phyloP scores from a whole-genome alignment of 2,888 invertebrate species.

The Lymantria dispar region DNA sequence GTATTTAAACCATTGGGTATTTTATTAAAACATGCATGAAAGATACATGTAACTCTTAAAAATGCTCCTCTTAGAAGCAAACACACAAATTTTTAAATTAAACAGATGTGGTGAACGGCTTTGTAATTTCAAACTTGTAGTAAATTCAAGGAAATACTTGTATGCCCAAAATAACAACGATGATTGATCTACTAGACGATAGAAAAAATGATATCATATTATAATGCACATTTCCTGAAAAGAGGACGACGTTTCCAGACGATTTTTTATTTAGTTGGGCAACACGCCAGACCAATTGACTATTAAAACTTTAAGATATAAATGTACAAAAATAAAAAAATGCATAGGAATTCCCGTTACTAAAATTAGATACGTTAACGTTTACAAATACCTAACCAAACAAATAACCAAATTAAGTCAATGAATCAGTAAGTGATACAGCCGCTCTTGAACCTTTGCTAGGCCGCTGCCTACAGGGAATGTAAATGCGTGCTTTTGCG shows the following conservation, averaged over 20 bases:
- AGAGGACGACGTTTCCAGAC: conserved; percentile 19
- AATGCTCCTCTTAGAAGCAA: background rate
- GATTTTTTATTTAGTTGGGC: conserved; percentile 26
- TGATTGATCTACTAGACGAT: conserved; percentile 1
- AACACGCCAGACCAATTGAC: conserved; percentile 18
- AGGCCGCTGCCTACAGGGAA: too few relatives aligned
- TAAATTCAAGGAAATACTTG: background rate
- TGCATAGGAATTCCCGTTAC: conserved; percentile 10
- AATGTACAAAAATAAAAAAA: conserved; percentile 11
- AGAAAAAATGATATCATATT: conserved; percentile 6
- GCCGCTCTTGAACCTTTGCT: too few relatives aligned
- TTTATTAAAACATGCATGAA: background rate
- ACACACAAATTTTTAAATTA: background rate
- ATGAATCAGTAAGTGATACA: too few relatives aligned
- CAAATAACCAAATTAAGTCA: too few relatives aligned
- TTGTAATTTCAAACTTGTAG: background rate
- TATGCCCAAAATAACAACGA: background rate
- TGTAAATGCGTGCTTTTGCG: too few relatives aligned
- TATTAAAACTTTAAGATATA: conserved; percentile 19
- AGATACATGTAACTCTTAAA: background rate
- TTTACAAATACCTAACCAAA: too few relatives aligned
- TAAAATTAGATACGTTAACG: background rate
- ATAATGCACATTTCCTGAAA: conserved; percentile 5
- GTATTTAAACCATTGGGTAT: too few relatives aligned
- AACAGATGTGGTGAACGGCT: background rate